Evolutionary conservation across 1,140 invertebrate species (phyloP), one percentile per base, ranked within the genome.

Genomic region (Brachionus calyciflorus): DNA sequence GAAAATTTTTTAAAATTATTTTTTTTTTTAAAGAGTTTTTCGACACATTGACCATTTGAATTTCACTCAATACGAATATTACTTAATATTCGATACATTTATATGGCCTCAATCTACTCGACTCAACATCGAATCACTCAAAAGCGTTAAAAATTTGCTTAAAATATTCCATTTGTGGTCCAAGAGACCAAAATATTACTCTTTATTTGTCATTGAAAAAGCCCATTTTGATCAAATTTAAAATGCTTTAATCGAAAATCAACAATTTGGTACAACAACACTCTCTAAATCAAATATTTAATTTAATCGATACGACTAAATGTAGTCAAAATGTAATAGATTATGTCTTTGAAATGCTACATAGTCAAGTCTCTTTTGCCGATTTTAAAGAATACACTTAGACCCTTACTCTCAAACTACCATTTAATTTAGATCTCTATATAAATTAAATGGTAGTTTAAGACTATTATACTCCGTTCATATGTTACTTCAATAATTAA

Each of bases 31-130:
- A n/a, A n/a, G 37, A 60, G 55, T 91, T 95, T 81, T 94, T 94
- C 82, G 85, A 88, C 14, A 89, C 90, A 53, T 93, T 84, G 89
- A 91, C 78, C 85, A 89, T 78, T 92, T 92, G 81, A 80, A 85
- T 12, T 96, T 91, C 90, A 87, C 84, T 4, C 80, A 82, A 26
- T 81, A 86, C 5, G 91, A 95, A 83, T 84, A 94, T 2, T 88
- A 91, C 80, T 89, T 90, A 0, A 79, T 94, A 10, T 93, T 91
- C 81, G 84, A 90, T 53, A 88, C 90, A 0, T 89, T 90, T 55
- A 87, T 97, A 17, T 94, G 91, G 89, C 92, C 92, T 0, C 88
- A 90, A 80, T 83, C 94, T 55, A 84, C 88, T 77, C 33, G 53
- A 63, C 21, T 48, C 12, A 1, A 21, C 14, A 28, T 12, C 9